phyloP scores from a whole-genome alignment of 2,113 vertebrate species.

The Ameiurus melas region DNA sequence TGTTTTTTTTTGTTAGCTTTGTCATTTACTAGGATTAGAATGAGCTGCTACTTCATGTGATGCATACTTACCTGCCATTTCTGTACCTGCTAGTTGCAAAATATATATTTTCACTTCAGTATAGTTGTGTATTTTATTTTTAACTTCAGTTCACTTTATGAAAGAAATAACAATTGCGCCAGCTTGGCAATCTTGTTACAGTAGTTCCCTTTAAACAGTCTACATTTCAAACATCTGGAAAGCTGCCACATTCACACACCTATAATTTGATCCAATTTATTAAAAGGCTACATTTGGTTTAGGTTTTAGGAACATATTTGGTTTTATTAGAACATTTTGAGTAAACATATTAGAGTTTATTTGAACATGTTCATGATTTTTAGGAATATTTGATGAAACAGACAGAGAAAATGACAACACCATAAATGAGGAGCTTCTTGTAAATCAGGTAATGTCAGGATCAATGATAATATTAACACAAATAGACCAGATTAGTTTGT shows the following conservation, averaged over 20 bases:
- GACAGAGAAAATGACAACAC: not conserved
- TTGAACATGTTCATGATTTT: constrained; percentile 30
- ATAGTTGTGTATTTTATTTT: not conserved
- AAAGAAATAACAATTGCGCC: not conserved
- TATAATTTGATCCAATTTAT: not conserved
- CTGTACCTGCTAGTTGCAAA: not conserved
- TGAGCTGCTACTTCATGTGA: not conserved
- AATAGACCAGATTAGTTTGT: not conserved
- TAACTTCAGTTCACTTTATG: not conserved
- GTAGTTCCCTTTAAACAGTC: not conserved
- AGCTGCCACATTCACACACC: not conserved
- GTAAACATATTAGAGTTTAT: constrained; percentile 21
- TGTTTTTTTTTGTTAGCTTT: constrained; percentile 15
- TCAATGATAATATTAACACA: not conserved
- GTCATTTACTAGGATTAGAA: not conserved
- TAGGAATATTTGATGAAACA: constrained; percentile 39
- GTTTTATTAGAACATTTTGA: not conserved
- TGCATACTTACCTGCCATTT: not conserved
- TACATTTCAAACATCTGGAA: constrained; percentile 5
- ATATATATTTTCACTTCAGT: constrained; percentile 1
- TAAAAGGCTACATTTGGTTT: not conserved
- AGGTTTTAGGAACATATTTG: not conserved
- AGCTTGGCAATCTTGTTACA: not conserved
- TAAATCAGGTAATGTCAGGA: constrained; percentile 13
- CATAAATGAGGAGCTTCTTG: not conserved